A percentile compares a stretch with the other conserved stretches of the same genome.
These are phyloP conservation scores for Nannoperca obscura DNA, from an alignment of 2,797 vertebrate species.

Conservation along the genomic window DNA sequence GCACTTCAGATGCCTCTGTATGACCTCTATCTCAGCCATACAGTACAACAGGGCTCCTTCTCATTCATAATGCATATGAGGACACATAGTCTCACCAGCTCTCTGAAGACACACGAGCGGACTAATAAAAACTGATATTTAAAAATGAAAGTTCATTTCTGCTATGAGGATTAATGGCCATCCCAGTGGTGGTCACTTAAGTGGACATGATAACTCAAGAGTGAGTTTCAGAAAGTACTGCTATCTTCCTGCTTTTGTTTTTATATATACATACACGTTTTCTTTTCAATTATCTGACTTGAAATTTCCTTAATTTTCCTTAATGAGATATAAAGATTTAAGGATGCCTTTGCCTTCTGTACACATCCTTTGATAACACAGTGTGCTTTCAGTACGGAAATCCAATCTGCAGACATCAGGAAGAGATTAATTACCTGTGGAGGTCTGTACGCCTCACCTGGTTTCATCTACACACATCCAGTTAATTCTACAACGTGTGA, in stretches of 20 bases:
- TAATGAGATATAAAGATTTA: conserved; percentile 6
- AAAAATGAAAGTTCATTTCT: conserved; percentile 59
- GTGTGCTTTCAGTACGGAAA: conserved; percentile 33
- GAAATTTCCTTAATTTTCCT: neutral
- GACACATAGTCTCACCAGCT: conserved; percentile 38
- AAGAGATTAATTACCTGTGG: conserved; percentile 67
- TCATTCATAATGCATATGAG: conserved; percentile 67
- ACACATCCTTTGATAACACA: conserved; percentile 25
- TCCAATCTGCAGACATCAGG: conserved; percentile 55
- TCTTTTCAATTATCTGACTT: neutral
- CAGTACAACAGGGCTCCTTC: conserved; percentile 27
- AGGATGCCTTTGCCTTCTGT: conserved; percentile 31
- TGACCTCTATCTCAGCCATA: conserved; percentile 51
- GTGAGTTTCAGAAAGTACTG: conserved; percentile 10
- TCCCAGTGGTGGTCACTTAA: conserved; percentile 24
- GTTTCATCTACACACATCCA: conserved; percentile 60
- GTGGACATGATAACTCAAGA: conserved; percentile 40
- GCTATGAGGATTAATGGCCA: conserved; percentile 48
- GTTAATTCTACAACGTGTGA: conserved; percentile 61
- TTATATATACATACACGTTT: neutral
- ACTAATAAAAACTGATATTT: conserved; percentile 72
- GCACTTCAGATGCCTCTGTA: conserved; percentile 53
- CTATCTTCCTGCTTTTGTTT: neutral
- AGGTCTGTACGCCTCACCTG: conserved; percentile 58
- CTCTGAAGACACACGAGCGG: conserved; percentile 52